A percentile compares a stretch with the other conserved stretches of the same genome.
These are phyloP conservation scores for Cathartes aura DNA, from an alignment of 2,113 vertebrate genomes.

Conservation along the genomic window DNA sequence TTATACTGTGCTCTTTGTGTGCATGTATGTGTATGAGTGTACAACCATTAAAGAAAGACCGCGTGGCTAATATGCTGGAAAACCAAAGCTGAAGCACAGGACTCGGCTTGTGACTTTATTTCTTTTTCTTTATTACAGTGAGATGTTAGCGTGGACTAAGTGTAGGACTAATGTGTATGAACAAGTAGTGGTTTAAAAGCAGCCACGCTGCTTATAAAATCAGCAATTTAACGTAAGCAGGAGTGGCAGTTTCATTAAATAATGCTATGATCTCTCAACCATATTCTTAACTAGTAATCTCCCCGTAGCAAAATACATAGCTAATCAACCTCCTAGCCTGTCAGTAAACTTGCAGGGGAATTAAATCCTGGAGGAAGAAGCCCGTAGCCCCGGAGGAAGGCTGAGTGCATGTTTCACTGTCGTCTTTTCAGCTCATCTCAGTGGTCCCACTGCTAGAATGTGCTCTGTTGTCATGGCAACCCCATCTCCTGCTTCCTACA, in stretches of 20 bases:
- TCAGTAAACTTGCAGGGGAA: slow-evolving; percentile 75
- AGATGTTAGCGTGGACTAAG: background rate
- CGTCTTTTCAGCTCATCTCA: slow-evolving; percentile 82
- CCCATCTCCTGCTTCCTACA: slow-evolving; percentile 85
- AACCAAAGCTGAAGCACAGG: background rate
- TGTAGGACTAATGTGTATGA: background rate
- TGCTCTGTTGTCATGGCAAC: slow-evolving; percentile 88
- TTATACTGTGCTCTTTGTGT: slow-evolving; percentile 50
- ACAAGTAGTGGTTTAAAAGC: slow-evolving; percentile 27
- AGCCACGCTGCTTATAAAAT: slow-evolving; percentile 36
- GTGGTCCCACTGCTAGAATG: slow-evolving; percentile 85
- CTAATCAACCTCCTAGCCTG: slow-evolving; percentile 71
- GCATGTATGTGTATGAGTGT: background rate
- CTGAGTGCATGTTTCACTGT: slow-evolving; percentile 79
- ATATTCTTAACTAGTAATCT: slow-evolving; percentile 65
- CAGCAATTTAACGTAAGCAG: slow-evolving; percentile 26
- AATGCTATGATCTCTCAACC: slow-evolving; percentile 66
- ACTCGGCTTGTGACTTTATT: background rate
- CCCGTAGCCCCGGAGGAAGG: slow-evolving; percentile 76
- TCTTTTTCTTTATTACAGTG: background rate
- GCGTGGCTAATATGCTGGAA: slow-evolving; percentile 11
- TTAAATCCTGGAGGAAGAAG: slow-evolving; percentile 79
- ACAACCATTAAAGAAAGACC: background rate
- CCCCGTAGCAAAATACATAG: slow-evolving; percentile 71
- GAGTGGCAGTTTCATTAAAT: slow-evolving; percentile 69